phyloP scores from a whole-genome alignment of 2,797 vertebrate genomes.

The Amazonetta brasiliensis region DNA sequence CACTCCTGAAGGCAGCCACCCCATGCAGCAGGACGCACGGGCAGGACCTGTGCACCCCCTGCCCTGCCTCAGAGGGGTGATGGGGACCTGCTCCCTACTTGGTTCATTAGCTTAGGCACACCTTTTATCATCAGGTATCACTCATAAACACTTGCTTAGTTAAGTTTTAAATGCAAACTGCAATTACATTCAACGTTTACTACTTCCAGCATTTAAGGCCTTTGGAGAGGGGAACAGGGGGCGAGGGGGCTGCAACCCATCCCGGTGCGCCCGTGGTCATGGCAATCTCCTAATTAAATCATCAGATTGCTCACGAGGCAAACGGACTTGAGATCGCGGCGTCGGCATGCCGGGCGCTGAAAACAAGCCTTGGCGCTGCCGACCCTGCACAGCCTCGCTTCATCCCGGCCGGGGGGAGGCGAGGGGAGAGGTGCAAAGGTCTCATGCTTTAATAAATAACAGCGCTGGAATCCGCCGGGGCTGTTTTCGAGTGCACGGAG shows the following conservation, averaged over 20 bases:
- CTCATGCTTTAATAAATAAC: constrained; percentile 69
- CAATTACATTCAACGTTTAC: neutral
- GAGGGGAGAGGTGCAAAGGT: constrained; percentile 45
- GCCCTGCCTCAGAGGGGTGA: neutral
- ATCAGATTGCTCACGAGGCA: constrained; percentile 13
- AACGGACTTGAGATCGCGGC: constrained; percentile 39
- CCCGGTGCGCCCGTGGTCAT: neutral
- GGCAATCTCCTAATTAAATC: constrained; percentile 1
- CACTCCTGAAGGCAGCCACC: neutral
- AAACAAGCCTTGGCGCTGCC: neutral
- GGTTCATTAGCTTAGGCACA: neutral
- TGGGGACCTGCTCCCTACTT: neutral
- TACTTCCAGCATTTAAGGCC: neutral
- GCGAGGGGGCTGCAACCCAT: neutral
- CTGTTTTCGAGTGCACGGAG: constrained; percentile 64
- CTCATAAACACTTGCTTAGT: neutral
- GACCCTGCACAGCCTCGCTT: neutral
- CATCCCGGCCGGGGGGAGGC: neutral
- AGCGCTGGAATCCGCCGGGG: constrained; percentile 52
- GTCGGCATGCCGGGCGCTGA: constrained; percentile 1
- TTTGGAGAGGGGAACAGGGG: too few species aligned
- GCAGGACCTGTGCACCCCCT: neutral
- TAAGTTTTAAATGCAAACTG: neutral
- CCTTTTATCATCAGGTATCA: neutral
- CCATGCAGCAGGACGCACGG: neutral